Evolutionary conservation across 2,797 vertebrate species (phyloP), one percentile per base, ranked within the genome.

Genomic region (Natrix natrix): DNA sequence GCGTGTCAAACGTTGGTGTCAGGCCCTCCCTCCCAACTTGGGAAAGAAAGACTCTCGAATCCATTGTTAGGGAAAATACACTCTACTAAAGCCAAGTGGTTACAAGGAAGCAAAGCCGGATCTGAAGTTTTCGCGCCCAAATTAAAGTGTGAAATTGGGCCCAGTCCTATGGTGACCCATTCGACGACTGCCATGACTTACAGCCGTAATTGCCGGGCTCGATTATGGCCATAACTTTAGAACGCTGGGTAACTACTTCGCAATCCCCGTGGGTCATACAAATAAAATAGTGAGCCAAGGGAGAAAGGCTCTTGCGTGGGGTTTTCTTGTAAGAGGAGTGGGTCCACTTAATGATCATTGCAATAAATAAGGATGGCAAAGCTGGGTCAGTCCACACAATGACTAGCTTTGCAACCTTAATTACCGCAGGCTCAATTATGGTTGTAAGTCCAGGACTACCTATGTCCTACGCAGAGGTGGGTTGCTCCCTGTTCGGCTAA

Each of bases 1-100:
- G n/a, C 0, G 0, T 11, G 11, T 0, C 78, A 92, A 59, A 14
- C 0, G 1, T 69, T 14, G 66, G 66, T 0, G 5, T 8, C 66
- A 32, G 66, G 5, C 66, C 14, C 48, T n/a, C 14, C 66, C 66
- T 16, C n/a, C 14, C 66, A 7, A 7, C 5, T 69, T 17, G 16
- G 66, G 16, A 32, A 32, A 32, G 66, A 17, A 32, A 32, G 14
- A 16, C 66, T 32, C 14, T 32, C 14, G 0, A 8, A 8, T 32
- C 14, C 66, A 32, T 17, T 7, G n/a, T 32, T 17, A 69, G n/a
- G 2, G 2, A 32, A 69, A 32, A 5, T 7, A 16, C 2, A 7
- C n/a, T 17, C 16, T 1, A 16, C 14, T 32, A 69, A 32, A 32
- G n/a, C 66, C 66, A 16, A 32, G 66, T 1, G 66, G 66, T 17